Base-by-base conservation (phyloP, 1,140 invertebrate genomes). In the Hydropsyche tenuis region DNA sequence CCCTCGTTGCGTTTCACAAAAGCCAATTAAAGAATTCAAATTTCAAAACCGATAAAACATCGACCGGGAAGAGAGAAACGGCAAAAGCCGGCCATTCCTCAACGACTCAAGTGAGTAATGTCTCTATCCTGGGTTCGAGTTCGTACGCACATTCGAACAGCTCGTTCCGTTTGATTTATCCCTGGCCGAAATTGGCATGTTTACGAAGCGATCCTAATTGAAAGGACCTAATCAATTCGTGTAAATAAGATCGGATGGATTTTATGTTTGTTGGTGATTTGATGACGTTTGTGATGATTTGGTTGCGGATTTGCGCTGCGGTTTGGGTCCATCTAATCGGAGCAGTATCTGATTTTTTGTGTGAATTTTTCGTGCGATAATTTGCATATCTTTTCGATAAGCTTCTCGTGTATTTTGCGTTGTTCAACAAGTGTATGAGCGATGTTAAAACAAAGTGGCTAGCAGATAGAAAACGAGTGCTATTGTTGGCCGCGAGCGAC, bases 11-110 rank as follows among this genome's bases (percentile, higher is more conserved):
- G n/a, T n/a, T n/a, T 3, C 30, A 37, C 30, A 37, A 37, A 37
- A 75, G 69, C 76, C 76, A 77, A 77, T 77, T 75, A 75, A 75
- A 77, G 76, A 73, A 77, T 77, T 77, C 68, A 77, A 77, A 77
- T 77, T 75, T 72, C 45, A 75, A 75, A 77, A 77, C 70, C 73
- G 72, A 77, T 77, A 77, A 77, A 74, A 74, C 69, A 77, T 75
- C 75, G 62, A 69, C 9, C 30, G 30, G 46, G 25, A 60, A 63
- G 69, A 3, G 43, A 27, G 60, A 72, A 48, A 42, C 3, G 30
- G 30, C 30, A 37, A 37, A 37, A 3, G 30, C 30, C 14, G 64
- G 53, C 53, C 70, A 75, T 73, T 77, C 65, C 73, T 72, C 70
- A 73, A 56, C 45, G 16, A 48, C 16, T 48, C 66, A 6, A n/a